Base-by-base conservation (phyloP, 2,888 invertebrate genomes). In the Folsomia manolachei region DNA sequence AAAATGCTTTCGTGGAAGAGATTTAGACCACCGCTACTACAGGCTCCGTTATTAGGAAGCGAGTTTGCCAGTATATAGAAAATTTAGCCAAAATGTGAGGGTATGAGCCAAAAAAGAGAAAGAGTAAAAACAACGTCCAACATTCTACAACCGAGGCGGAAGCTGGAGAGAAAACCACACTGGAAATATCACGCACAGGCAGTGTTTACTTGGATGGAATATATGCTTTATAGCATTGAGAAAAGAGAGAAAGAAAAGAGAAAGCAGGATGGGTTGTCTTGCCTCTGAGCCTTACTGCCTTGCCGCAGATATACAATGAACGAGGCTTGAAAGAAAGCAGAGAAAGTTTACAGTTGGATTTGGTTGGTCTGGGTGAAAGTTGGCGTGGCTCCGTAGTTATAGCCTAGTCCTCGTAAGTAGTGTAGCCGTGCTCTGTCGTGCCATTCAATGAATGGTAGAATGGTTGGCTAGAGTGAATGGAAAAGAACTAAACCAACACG, bases 141-240 rank as follows among this genome's bases (percentile, higher is more conserved):
- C 39, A 39, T 39, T 14, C 39, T 9, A 14, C 39, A 4, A 39
- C 39, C 39, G 56, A 56, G n/a, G 19, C 56, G 56, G 56, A 56
- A 56, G 19, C 56, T 21, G 21, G n/a, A 56, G 56, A 19, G 56
- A 56, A n/a, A 56, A 56, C 19, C 56, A 56, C 7, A 56, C 56
- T 19, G n/a, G 56, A 19, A 21, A 19, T 19, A 56, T 56, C 56
- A 56, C 56, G 56, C 56, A 56, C 56, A 56, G 56, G 21, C 56
- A 56, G 56, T 56, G 56, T 56, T 56, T 56, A 56, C 56, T 18
- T 56, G 56, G 56, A n/a, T 18, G 56, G 39, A 14, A 39, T 39
- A 39, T 39, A 39, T 4, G 39, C 39, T 4, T 9, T 14, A 39
- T 4, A 39, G 39, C 39, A 39, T 4, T 39, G n/a, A n/a, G 39